These are phyloP conservation scores for Amblyopsis rosae DNA, from an alignment of 2,113 vertebrate species.

Conservation along the genomic window DNA sequence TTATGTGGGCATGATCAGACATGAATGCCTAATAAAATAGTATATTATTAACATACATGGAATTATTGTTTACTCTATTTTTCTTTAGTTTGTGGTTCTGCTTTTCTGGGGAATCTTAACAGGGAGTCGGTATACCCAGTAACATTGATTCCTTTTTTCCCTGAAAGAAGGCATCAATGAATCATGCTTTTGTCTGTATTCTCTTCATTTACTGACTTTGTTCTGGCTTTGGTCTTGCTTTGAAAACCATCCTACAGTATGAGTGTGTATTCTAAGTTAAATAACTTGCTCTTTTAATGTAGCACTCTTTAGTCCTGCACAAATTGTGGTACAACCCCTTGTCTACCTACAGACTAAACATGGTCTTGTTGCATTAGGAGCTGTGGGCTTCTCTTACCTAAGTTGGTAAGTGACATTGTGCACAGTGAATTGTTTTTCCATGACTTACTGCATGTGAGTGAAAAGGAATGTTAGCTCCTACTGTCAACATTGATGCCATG, in stretches of 20 bases:
- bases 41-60: not conserved
- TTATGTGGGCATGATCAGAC: slow-evolving; percentile 77
- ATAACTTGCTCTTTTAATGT: slow-evolving; percentile 17
- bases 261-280: not conserved
- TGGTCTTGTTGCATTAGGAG: slow-evolving; percentile 63
- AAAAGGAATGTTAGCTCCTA: not conserved
- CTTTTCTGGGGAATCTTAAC: slow-evolving; percentile 87
- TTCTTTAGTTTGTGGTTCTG: slow-evolving; percentile 81
- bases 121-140: slow-evolving; percentile 85
- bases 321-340: slow-evolving; percentile 70
- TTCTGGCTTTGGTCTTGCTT: not conserved
- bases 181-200: slow-evolving; percentile 86
- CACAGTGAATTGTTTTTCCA: not conserved
- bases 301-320: slow-evolving; percentile 76
- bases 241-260: not conserved
- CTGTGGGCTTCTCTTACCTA: slow-evolving; percentile 65
- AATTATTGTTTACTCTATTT: slow-evolving; percentile 41
- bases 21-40: not conserved
- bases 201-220: not conserved
- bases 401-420: slow-evolving; percentile 62
- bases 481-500: not conserved
- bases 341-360: slow-evolving; percentile 64
- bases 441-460: not conserved
- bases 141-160: slow-evolving; percentile 79
- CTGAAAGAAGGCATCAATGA: too few relatives aligned